Evolutionary conservation across 1,140 invertebrate genomes (phyloP), one percentile per base, ranked within the genome.

Genomic region (Philopotamus ludificatus): DNA sequence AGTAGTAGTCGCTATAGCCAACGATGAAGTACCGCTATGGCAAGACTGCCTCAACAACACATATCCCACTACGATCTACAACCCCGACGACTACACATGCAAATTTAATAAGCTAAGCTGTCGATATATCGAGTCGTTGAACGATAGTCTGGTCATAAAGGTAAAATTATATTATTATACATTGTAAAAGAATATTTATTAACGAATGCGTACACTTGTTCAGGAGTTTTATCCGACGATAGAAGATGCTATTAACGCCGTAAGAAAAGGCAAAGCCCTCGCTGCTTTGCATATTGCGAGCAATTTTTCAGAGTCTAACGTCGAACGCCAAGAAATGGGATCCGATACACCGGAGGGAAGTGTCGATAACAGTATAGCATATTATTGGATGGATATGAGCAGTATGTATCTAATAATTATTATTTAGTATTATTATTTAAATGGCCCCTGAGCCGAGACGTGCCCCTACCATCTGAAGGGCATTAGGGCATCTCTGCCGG

Each of bases 231-330:
- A 82, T 71, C 73, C 82, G 10, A 73, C 81, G 20, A 72, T 84
- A 1, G 76, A 83, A 1, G 78, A 82, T 22, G 91, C 90, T 0
- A 76, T 82, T 1, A 54, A 77, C 0, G 86, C 84, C 0, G 86
- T 93, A 0, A 75, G 77, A 7, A 77, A 76, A 0, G 89, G 88
- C 0, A 73, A 84, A 25, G 78, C 86, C 0, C 85, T 88, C 73
- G 93, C 89, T 0, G 84, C 88, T 0, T 75, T 96, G 21, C 79
- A 87, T 65, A 88, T 96, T 70, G 74, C 83, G 0, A 72, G 77
- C 22, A 94, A 94, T 75, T 96, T 94, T 74, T 89, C 92, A 0
- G 71, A 78, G 20, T 83, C 87, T 3, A 74, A 91, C 0, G 75
- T 83, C 18, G 72, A 76, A 1, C 75, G 89, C 42, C 63, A 87